Evolutionary conservation across 1,140 invertebrate species (phyloP).

Genomic region (Micrasema longulum): DNA sequence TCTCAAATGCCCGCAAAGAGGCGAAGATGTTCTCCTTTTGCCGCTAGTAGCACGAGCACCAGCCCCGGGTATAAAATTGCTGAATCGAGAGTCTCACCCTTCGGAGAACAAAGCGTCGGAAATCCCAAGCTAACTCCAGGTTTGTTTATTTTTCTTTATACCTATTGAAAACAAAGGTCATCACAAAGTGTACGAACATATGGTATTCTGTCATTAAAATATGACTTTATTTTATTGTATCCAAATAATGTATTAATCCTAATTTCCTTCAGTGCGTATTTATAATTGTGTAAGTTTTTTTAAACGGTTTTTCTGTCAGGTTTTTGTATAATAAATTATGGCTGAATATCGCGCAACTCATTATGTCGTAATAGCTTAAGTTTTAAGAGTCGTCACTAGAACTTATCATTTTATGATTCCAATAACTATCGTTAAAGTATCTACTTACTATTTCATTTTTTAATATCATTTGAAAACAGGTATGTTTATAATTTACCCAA

Average conservation of each 20-base stretch:
- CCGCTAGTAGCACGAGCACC: constrained; percentile 75
- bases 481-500: too few relatives aligned
- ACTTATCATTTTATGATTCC: too few relatives aligned
- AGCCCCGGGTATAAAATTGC: constrained; percentile 72
- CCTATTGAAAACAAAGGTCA: constrained; percentile 42
- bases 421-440: too few relatives aligned
- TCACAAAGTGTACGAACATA: background rate
- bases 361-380: constrained; percentile 15
- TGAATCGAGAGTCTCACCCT: constrained; percentile 74
- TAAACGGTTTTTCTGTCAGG: constrained; percentile 24
- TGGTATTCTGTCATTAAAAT: background rate
- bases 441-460: too few relatives aligned
- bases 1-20: constrained; percentile 85
- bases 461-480: too few relatives aligned
- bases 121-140: constrained; percentile 87
- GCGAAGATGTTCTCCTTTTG: constrained; percentile 88
- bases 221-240: background rate
- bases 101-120: constrained; percentile 75
- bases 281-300: background rate
- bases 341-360: background rate
- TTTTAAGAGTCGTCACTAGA: too few relatives aligned
- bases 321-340: constrained; percentile 9
- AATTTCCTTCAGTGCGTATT: background rate
- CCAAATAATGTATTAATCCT: background rate
- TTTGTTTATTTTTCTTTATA: constrained; percentile 59